These are phyloP conservation scores for Caenorhabditis doughertyi DNA, from an alignment of 2,888 invertebrate genomes.

Conservation along the genomic window DNA sequence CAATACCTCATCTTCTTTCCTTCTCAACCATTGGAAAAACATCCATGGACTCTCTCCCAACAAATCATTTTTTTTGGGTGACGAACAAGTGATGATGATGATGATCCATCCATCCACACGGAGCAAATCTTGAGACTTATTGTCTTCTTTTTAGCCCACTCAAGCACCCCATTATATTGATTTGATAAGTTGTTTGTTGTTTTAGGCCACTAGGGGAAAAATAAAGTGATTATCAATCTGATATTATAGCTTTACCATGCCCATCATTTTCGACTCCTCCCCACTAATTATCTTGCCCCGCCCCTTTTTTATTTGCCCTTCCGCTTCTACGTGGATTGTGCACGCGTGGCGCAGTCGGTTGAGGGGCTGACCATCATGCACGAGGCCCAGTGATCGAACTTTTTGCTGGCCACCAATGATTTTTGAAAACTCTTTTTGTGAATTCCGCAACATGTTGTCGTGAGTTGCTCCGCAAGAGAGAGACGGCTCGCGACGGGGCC, in stretches of 20 bases:
- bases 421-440: not conserved
- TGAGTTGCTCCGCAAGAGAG: not conserved
- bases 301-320: not conserved
- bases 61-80: slow-evolving; percentile 56
- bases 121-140: slow-evolving; percentile 32
- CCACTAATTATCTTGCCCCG: not conserved
- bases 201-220: too few species aligned
- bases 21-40: not conserved
- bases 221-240: too few species aligned
- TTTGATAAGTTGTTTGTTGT: too few species aligned
- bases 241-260: too few species aligned
- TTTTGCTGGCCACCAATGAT: not conserved
- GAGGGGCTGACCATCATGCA: not conserved
- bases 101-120: too few species aligned
- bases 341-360: not conserved
- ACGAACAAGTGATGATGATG: slow-evolving; percentile 58
- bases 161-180: too few species aligned
- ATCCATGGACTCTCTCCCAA: slow-evolving; percentile 2
- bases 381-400: not conserved
- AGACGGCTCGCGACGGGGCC: too few species aligned
- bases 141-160: not conserved
- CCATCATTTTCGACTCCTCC: not conserved
- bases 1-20: not conserved
- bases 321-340: not conserved
- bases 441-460: slow-evolving; percentile 24